Evolutionary conservation across 2,113 vertebrate species (phyloP).

Genomic region (Oncorhynchus mykiss): DNA sequence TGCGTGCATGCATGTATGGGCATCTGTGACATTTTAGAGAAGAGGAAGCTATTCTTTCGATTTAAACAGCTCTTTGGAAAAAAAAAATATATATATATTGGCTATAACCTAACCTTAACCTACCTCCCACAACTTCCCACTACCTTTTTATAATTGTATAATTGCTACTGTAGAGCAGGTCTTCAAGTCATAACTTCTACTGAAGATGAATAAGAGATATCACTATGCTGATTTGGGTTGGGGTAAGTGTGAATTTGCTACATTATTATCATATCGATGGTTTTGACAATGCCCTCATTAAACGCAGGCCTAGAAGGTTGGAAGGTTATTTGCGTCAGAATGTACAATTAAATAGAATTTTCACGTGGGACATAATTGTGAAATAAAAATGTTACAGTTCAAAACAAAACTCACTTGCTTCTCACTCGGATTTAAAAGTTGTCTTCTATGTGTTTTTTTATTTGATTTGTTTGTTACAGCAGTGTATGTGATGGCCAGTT

Average conservation of each 20-base stretch:
- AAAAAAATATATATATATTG: too few relatives aligned
- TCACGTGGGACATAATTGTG: too few relatives aligned
- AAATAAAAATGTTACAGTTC: too few relatives aligned
- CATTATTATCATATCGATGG: neutral
- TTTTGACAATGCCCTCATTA: too few relatives aligned
- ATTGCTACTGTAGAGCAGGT: neutral
- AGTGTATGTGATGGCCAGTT: slow-evolving; percentile 36
- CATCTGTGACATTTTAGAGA: too few relatives aligned
- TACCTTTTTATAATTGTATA: neutral
- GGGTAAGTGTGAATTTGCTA: neutral
- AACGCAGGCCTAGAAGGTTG: neutral
- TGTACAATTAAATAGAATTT: neutral
- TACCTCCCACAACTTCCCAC: neutral
- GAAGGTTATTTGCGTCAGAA: neutral
- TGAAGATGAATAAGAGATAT: neutral
- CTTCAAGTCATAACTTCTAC: neutral
- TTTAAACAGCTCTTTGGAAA: too few relatives aligned
- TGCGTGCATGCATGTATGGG: too few relatives aligned
- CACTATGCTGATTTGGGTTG: neutral
- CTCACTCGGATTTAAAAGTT: neutral
- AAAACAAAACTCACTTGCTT: neutral
- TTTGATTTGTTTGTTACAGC: slow-evolving; percentile 27
- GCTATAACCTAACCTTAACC: too few relatives aligned
- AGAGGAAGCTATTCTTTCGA: too few relatives aligned
- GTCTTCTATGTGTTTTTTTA: neutral